Conservation (phyloP, 2,113 vertebrate species). For the Oncorhynchus clarkii region DNA sequence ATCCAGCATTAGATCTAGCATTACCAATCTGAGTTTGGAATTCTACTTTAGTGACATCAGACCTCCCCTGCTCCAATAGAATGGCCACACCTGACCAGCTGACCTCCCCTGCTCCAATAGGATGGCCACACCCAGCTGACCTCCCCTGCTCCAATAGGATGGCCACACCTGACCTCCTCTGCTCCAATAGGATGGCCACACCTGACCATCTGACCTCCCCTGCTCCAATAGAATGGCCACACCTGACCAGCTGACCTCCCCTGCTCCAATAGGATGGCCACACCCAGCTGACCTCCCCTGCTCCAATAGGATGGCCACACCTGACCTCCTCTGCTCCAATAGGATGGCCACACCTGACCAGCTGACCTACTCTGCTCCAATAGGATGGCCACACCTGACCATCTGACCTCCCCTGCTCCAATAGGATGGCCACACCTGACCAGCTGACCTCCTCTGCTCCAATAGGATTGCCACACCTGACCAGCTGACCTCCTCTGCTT, state of each 20-base stretch:
- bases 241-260: not conserved
- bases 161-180: too few species aligned
- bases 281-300: not conserved
- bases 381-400: not conserved
- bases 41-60: slow-evolving; percentile 25
- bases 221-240: not conserved
- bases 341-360: not conserved
- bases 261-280: not conserved
- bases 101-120: not conserved
- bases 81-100: slow-evolving; percentile 38
- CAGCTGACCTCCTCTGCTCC: too few species aligned
- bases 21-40: slow-evolving; percentile 56
- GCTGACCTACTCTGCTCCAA: not conserved
- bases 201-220: not conserved
- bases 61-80: not conserved
- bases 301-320: too few species aligned
- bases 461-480: too few species aligned
- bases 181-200: too few species aligned
- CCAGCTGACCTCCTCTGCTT: too few species aligned
- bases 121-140: not conserved
- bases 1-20: slow-evolving; percentile 68
- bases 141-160: too few species aligned
- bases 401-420: too few species aligned
- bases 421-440: too few species aligned
- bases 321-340: too few species aligned